Conservation (phyloP, 1,140 invertebrate species). For the Hylaeus anthracinus region DNA sequence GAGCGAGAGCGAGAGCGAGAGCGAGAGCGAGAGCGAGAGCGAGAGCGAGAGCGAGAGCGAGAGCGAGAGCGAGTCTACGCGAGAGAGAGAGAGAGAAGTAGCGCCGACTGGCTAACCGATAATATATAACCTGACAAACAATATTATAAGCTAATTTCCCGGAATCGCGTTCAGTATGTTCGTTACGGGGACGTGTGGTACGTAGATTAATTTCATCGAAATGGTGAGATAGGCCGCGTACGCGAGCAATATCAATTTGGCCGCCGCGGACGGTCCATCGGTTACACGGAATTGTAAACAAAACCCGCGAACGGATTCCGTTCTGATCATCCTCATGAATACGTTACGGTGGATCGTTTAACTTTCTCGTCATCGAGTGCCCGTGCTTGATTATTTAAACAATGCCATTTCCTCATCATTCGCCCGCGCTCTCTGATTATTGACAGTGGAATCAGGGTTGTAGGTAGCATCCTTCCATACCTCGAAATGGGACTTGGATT, state of each 20-base stretch:
- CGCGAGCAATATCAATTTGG: constrained; percentile 37
- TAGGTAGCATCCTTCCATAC: too few relatives aligned
- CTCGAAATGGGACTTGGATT: too few relatives aligned
- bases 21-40: neutral
- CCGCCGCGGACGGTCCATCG: neutral
- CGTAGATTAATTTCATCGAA: constrained; percentile 43
- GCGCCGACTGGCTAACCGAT: neutral
- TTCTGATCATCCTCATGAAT: constrained; percentile 7
- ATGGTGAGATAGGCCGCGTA: neutral
- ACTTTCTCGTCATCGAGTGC: constrained; percentile 2
- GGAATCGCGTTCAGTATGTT: neutral
- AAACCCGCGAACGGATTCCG: neutral
- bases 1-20: neutral
- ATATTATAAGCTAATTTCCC: constrained; percentile 38
- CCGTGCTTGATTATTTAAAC: constrained; percentile 10
- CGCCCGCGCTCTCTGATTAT: too few relatives aligned
- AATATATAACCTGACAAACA: constrained; percentile 16
- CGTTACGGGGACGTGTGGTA: neutral
- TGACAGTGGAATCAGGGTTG: too few relatives aligned
- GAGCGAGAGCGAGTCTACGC: neutral
- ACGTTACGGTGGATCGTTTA: constrained; percentile 3
- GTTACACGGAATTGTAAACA: constrained; percentile 35
- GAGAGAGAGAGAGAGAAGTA: neutral
- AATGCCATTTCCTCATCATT: neutral
- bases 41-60: too few relatives aligned